phyloP scores from a whole-genome alignment of 1,140 invertebrate species.

The Psix sp. region DNA sequence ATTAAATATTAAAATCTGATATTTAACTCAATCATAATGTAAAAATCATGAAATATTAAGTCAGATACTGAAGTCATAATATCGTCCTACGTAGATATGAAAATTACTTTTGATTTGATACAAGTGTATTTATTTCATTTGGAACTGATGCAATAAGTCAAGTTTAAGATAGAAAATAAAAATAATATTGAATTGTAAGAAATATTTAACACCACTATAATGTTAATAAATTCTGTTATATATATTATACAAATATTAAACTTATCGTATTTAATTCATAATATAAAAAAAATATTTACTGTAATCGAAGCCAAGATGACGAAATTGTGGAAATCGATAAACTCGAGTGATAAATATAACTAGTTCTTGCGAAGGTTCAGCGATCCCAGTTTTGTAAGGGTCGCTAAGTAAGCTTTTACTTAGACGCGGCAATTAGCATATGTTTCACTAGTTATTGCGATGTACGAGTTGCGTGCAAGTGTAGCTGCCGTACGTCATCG shows the following conservation, averaged over 20 bases:
- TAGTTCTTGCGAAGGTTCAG: conserved; percentile 48
- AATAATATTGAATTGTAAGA: too few relatives aligned
- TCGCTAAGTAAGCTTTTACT: conserved; percentile 56
- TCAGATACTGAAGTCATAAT: too few relatives aligned
- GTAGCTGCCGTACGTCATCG: conserved; percentile 21
- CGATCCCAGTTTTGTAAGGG: conserved; percentile 49
- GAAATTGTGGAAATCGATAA: conserved; percentile 34
- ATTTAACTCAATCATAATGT: neutral
- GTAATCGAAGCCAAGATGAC: conserved; percentile 33
- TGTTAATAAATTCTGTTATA: too few relatives aligned
- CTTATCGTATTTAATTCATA: conserved; percentile 1
- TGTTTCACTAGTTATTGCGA: conserved; percentile 43
- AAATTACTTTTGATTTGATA: too few relatives aligned
- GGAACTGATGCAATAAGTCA: too few relatives aligned
- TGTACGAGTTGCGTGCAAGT: conserved; percentile 10
- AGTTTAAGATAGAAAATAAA: too few relatives aligned
- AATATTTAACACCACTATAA: too few relatives aligned
- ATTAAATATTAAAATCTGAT: neutral
- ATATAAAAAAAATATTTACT: conserved; percentile 1
- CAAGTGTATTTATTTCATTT: too few relatives aligned
- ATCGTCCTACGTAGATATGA: too few relatives aligned
- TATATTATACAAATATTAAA: too few relatives aligned
- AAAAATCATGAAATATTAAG: too few relatives aligned
- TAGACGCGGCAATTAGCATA: conserved; percentile 53
- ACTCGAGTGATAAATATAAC: conserved; percentile 30